Evolutionary conservation across 37 sponge, comb jelly and placozoan species (phyloP).

Genomic region (Ianthella basta): DNA sequence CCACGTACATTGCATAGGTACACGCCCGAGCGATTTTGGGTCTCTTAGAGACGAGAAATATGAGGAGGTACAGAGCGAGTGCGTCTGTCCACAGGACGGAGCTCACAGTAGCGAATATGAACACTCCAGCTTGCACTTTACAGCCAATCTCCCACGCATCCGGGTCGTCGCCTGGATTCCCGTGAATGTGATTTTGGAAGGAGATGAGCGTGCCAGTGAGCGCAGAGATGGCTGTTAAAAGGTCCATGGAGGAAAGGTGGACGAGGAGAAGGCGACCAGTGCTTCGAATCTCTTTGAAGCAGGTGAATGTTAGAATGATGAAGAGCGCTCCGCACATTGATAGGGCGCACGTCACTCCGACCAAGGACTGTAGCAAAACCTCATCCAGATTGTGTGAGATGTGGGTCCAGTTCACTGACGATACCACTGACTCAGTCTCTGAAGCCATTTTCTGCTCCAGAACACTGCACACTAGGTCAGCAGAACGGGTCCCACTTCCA

Average conservation of each 20-base stretch:
- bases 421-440: too few species aligned
- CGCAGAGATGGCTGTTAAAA: slow-evolving; percentile 41
- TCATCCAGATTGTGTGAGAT: too few species aligned
- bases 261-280: slow-evolving; percentile 50
- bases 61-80: slow-evolving; percentile 52
- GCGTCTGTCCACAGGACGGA: slow-evolving; percentile 74
- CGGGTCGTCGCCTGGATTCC: background rate
- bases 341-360: slow-evolving; percentile 43
- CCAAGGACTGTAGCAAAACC: background rate
- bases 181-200: slow-evolving; percentile 15
- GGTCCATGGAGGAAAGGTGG: slow-evolving; percentile 67
- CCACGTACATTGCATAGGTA: slow-evolving; percentile 22
- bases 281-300: slow-evolving; percentile 62
- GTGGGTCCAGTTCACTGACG: background rate
- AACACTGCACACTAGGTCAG: too few species aligned
- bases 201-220: slow-evolving; percentile 43
- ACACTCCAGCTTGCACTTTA: slow-evolving; percentile 15
- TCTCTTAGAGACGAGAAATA: background rate
- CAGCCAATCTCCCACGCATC: background rate
- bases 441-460: slow-evolving; percentile 42
- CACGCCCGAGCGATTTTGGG: background rate
- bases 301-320: slow-evolving; percentile 65
- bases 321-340: slow-evolving; percentile 53
- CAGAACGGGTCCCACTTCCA: background rate
- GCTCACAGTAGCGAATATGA: slow-evolving; percentile 47